Base-by-base conservation (phyloP, 2,888 invertebrate genomes). In the Rotaria magnacalcarata region DNA sequence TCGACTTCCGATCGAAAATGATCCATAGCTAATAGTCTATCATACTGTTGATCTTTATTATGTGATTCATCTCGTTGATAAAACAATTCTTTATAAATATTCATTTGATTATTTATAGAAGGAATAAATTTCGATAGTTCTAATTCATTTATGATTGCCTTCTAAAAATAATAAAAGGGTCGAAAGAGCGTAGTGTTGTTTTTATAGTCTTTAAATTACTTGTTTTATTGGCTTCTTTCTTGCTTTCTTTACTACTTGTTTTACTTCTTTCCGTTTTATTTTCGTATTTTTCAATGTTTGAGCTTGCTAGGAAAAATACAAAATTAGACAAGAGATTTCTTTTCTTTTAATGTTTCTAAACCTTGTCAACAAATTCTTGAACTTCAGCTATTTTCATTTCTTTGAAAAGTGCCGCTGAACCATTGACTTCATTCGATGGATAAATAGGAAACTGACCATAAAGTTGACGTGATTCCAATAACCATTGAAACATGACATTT, bases 41-140 rank as follows among this genome's bases (percentile, higher is more conserved):
- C 80, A n/a, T 80, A 80, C 1, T 47, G 43, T 80, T 80, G 80
- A n/a, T 80, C 80, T 24, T 47, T n/a, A 80, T 80, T 80, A n/a
- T 47, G 47, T n/a, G 47, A 47, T 80, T 80, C 80, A 80, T 80
- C 80, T 14, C 80, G 80, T 47, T 47, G 47, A 80, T 80, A 47
- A 14, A 80, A 80, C 11, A 80, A 47, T 47, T 80, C 80, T 80
- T 67, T 67, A 27, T 67, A 67, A 6, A 41, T 19, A 16, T 34
- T 27, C 34, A 67, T 34, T 67, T 67, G 67, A 34, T 67, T 41
- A 67, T 67, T 67, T 5, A 67, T 67, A 14, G 34, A 0, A 27
- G 67, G 67, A 27, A 67, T 34, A 6, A 67, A 67, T 67, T 67
- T 67, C 24, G 67, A 67, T 34, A 19, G 7, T 67, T 67, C 67